phyloP scores from a whole-genome alignment of 2,113 vertebrate genomes.

The Petroica traversi region DNA sequence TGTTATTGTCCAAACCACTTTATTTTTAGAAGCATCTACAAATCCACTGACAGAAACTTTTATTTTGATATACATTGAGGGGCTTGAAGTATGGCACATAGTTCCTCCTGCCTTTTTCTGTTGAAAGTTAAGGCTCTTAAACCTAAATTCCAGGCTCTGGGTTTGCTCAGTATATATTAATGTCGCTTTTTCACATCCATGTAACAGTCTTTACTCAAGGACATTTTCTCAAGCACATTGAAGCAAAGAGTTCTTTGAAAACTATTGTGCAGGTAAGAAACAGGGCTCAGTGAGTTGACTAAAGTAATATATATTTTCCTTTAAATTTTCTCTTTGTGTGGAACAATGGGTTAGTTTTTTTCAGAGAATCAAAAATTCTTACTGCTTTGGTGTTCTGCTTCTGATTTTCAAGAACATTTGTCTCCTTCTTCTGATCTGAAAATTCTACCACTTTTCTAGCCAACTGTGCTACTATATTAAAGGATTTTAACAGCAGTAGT shows the following conservation, averaged over 20 bases:
- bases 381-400: background rate
- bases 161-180: background rate
- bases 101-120: background rate
- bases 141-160: background rate
- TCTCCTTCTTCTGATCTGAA: background rate
- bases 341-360: background rate
- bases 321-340: background rate
- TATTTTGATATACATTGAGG: background rate
- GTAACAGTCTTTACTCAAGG: background rate
- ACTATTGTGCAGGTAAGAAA: background rate
- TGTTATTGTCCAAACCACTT: background rate
- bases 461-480: background rate
- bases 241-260: background rate
- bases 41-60: background rate
- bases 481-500: background rate
- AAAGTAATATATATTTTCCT: background rate
- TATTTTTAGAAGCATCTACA: background rate
- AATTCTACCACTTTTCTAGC: background rate
- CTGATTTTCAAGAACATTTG: background rate
- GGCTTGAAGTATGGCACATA: background rate
- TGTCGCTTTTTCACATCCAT: background rate
- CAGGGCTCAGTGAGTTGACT: background rate
- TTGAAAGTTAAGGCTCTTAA: background rate
- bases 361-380: background rate
- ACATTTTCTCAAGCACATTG: accelerated